Base-by-base conservation (phyloP, 2,888 invertebrate species). In the Dynastes maya region DNA sequence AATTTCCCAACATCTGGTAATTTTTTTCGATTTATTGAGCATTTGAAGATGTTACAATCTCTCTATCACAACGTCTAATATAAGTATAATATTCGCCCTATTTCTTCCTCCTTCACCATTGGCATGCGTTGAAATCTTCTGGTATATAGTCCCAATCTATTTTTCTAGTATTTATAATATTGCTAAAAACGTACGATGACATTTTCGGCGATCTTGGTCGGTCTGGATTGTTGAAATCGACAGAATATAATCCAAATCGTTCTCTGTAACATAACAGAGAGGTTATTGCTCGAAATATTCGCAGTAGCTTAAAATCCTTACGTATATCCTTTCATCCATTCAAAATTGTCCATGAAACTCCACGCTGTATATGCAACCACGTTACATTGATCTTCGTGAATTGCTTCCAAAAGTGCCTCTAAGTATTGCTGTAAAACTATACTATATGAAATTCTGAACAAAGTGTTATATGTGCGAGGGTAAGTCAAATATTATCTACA, bases 281-380 rank as follows among this genome's bases (percentile, higher is more conserved):
- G 2, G 22, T 55, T 16, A 55, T 45, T 1, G 1, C 16, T 4
- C 22, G 0, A 22, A 22, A 6, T 55, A 16, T 55, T 55, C 16
- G 2, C 5, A 16, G 22, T 5, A 16, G 16, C 22, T 55, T 16
- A 8, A 16, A 22, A 5, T 55, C 27, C 92, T 92, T 90, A 93
- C 91, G 91, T 91, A 85, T 91, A 95, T 45, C 95, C 95, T 49
- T 90, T 89, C 80, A 90, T 90, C 95, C 95, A 95, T 86, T 96
- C 95, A 85, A 93, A 95, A 85, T 94, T 94, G 84, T 96, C 95
- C 86, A 95, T 90, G 6, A 96, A 88, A 80, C 93, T 93, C 95
- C 95, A 95, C 76, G 92, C 92, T 0, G 93, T 91, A 84, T 95
- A 96, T 0, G 93, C 95, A 1, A 89, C 84, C 0, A 93, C 89